phyloP scores from a whole-genome alignment of 2,888 invertebrate genomes.

The Xanthorhoe designata region DNA sequence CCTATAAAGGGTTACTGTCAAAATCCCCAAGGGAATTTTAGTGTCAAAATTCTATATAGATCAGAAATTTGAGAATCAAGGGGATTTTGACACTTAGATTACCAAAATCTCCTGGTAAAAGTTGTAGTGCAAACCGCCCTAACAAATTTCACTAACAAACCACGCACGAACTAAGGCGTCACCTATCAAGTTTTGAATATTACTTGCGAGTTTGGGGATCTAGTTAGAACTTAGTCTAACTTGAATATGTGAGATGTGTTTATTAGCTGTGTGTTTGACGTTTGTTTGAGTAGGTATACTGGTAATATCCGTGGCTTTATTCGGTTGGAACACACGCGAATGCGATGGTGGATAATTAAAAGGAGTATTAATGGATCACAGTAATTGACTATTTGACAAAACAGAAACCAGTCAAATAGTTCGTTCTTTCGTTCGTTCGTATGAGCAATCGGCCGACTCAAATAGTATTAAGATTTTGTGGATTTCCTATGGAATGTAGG shows the following conservation, averaged over 20 bases:
- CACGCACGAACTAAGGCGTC: neutral
- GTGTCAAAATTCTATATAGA: too few relatives aligned
- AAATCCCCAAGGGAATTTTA: too few relatives aligned
- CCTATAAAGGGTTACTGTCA: too few relatives aligned
- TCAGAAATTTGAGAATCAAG: too few relatives aligned
- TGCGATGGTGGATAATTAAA: neutral
- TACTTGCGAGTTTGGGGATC: slow-evolving; percentile 14
- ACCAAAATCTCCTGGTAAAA: too few relatives aligned
- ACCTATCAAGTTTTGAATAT: slow-evolving; percentile 15
- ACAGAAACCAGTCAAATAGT: too few relatives aligned
- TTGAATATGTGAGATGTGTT: slow-evolving; percentile 11
- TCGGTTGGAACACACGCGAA: neutral
- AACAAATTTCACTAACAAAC: neutral
- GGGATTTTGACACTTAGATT: too few relatives aligned
- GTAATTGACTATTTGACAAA: neutral
- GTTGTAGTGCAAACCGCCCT: neutral
- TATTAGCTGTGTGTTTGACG: neutral
- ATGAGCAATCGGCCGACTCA: too few relatives aligned
- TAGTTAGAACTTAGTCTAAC: slow-evolving; percentile 9
- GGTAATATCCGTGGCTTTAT: neutral
- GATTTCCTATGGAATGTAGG: too few relatives aligned
- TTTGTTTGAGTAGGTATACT: neutral
- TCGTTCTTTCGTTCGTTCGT: too few relatives aligned
- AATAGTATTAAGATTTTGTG: too few relatives aligned
- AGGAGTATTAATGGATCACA: neutral